Evolutionary conservation across 2,888 invertebrate genomes (phyloP).

Genomic region (Sarcophaga rosellei): DNA sequence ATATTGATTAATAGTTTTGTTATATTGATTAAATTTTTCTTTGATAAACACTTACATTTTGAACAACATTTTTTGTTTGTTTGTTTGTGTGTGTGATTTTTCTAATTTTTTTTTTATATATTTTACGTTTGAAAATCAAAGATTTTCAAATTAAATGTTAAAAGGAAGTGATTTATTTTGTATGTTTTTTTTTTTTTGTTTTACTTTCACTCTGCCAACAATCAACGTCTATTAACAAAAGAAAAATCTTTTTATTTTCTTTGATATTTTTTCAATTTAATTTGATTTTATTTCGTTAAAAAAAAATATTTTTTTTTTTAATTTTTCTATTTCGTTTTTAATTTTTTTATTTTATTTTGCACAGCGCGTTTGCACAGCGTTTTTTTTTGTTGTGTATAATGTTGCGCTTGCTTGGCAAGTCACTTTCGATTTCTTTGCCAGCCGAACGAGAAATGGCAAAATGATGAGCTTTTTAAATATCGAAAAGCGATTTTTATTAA

Average conservation of each 20-base stretch:
- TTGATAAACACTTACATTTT: conserved; percentile 67
- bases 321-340: not conserved
- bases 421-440: conserved; percentile 81
- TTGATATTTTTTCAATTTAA: conserved; percentile 5
- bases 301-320: conserved; percentile 22
- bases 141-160: not conserved
- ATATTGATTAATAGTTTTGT: not conserved
- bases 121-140: not conserved
- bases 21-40: not conserved
- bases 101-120: conserved; percentile 4
- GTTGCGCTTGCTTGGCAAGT: conserved; percentile 76
- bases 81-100: conserved; percentile 21
- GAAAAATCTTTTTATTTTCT: conserved; percentile 48
- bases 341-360: conserved; percentile 41
- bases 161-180: conserved; percentile 41
- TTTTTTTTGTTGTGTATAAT: conserved; percentile 9
- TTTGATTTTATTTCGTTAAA: conserved; percentile 19
- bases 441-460: conserved; percentile 80
- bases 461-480: conserved; percentile 78
- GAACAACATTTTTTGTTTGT: conserved; percentile 62
- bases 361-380: conserved; percentile 55
- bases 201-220: conserved; percentile 62
- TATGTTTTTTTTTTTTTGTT: conserved; percentile 2
- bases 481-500: conserved; percentile 74
- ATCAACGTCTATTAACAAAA: conserved; percentile 52